phyloP scores from a whole-genome alignment of 2,888 invertebrate species.

The Macrophya annulata region DNA sequence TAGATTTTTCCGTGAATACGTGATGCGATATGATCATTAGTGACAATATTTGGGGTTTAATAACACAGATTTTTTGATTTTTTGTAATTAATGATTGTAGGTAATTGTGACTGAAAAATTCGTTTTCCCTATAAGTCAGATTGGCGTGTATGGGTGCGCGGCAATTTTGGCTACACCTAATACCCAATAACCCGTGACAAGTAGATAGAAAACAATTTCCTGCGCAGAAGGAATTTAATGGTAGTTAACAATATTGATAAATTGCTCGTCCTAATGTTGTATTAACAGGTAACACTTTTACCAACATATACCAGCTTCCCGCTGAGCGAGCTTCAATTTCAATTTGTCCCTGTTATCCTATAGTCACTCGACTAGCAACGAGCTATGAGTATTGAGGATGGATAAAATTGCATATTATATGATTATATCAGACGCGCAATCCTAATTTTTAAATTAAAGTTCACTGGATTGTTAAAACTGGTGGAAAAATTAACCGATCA shows the following conservation, averaged over 20 bases:
- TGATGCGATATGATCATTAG: too few relatives aligned
- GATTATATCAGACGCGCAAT: not conserved
- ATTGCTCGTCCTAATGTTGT: constrained; percentile 18
- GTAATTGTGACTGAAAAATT: not conserved
- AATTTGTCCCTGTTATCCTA: constrained; percentile 18
- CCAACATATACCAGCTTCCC: not conserved
- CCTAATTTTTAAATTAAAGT: not conserved
- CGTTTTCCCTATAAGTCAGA: not conserved
- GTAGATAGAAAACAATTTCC: constrained; percentile 40
- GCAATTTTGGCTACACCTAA: not conserved
- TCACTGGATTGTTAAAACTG: not conserved
- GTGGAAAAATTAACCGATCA: not conserved
- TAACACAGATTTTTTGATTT: not conserved
- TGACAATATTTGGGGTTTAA: too few relatives aligned
- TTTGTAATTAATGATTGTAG: not conserved
- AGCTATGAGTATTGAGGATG: not conserved
- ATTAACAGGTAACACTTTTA: constrained; percentile 15
- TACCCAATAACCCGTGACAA: constrained; percentile 26
- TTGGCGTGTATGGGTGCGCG: not conserved
- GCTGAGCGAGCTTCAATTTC: constrained; percentile 10
- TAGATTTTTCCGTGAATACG: not conserved
- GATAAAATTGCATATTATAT: not conserved
- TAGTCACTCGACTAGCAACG: not conserved
- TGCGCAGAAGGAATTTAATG: constrained; percentile 28
- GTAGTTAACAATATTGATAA: constrained; percentile 49